Evolutionary conservation across 2,797 vertebrate species (phyloP).

Genomic region (Avahi laniger): DNA sequence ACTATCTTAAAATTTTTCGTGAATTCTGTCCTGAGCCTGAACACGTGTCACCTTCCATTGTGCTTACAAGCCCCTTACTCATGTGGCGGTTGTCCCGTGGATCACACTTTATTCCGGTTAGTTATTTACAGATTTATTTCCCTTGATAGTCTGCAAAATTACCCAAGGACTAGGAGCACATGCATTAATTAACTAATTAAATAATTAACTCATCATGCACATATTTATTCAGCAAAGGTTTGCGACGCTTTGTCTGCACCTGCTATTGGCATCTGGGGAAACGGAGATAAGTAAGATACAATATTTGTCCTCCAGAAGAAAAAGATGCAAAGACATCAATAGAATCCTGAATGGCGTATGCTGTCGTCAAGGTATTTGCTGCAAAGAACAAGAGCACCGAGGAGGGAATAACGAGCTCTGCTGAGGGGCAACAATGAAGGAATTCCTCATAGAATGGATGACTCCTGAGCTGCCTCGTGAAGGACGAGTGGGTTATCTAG

Average conservation of each 20-base stretch:
- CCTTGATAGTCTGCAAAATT: background rate
- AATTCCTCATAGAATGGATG: background rate
- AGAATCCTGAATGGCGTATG: background rate
- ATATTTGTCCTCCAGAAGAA: background rate
- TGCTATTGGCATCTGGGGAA: background rate
- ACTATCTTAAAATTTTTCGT: background rate
- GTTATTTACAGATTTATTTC: background rate
- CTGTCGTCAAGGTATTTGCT: background rate
- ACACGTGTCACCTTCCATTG: background rate
- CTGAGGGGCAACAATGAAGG: background rate
- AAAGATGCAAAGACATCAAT: background rate
- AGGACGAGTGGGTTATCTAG: background rate
- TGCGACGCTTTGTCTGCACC: background rate
- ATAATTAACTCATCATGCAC: background rate
- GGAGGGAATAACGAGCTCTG: background rate
- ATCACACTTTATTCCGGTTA: background rate
- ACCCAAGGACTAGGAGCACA: background rate
- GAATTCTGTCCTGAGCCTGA: background rate
- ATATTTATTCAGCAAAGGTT: conserved; percentile 16
- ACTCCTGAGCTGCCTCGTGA: background rate
- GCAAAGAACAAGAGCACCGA: background rate
- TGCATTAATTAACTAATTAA: conserved; percentile 4
- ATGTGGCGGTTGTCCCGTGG: background rate
- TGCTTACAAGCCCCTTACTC: background rate
- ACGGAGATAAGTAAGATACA: background rate